Evolutionary conservation across 2,113 vertebrate species (phyloP).

Genomic region (Mastomys coucha): DNA sequence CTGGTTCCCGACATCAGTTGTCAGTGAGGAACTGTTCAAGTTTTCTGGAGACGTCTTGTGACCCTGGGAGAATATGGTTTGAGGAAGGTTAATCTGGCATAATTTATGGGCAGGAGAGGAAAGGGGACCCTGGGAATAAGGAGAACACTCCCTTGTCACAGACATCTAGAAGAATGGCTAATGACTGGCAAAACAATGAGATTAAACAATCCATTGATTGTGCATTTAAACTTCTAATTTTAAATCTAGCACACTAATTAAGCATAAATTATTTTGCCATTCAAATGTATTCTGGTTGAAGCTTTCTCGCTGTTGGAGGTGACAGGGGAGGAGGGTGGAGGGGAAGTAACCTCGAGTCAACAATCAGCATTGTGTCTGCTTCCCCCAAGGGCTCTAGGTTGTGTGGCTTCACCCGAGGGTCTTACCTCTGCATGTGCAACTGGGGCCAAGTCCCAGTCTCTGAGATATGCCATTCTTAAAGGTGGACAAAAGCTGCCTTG

Average conservation of each 20-base stretch:
- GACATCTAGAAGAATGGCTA: neutral
- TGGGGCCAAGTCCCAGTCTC: neutral
- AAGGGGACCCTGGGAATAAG: neutral
- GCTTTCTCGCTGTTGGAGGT: constrained; percentile 62
- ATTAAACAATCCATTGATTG: constrained; percentile 71
- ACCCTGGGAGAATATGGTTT: neutral
- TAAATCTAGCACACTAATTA: constrained; percentile 79
- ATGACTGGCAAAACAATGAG: constrained; percentile 68
- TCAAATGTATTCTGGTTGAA: constrained; percentile 82
- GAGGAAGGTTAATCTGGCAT: neutral
- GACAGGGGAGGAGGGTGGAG: neutral
- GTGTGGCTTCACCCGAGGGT: accelerated
- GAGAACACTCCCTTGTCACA: neutral
- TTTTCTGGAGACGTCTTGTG: neutral
- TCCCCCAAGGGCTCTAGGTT: accelerated
- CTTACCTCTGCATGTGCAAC: accelerated
- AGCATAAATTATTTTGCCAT: constrained; percentile 84
- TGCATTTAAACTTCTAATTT: constrained; percentile 76
- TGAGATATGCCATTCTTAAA: accelerated
- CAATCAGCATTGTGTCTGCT: neutral
- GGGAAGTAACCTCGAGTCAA: neutral
- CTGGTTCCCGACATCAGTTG: accelerated
- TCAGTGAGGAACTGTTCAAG: neutral
- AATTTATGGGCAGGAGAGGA: neutral
- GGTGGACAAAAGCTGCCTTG: neutral